phyloP scores from a whole-genome alignment of 1,140 invertebrate species.

The Drosophila burlai region DNA sequence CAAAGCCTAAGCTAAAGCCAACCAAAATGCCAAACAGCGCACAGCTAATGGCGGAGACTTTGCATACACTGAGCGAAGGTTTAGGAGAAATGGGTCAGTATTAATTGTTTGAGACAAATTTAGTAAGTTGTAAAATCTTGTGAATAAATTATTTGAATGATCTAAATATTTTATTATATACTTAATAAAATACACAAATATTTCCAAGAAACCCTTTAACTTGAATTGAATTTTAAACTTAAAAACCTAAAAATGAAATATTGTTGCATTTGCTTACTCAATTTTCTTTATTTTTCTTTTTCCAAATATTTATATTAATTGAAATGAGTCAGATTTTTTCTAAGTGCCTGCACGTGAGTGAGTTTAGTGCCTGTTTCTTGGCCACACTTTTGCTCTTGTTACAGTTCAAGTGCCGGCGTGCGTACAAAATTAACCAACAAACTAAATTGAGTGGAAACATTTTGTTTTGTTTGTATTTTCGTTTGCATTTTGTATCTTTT shows the following conservation, averaged over 20 bases:
- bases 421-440: conserved; percentile 69
- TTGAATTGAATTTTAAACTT: neutral
- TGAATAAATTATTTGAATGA: too few relatives aligned
- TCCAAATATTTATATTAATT: neutral
- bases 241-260: too few relatives aligned
- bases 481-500: conserved; percentile 1
- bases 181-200: too few relatives aligned
- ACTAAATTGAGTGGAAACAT: conserved; percentile 72
- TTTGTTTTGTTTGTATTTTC: conserved; percentile 31
- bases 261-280: too few relatives aligned
- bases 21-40: conserved; percentile 73
- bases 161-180: too few relatives aligned
- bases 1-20: conserved; percentile 37
- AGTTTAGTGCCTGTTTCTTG: conserved; percentile 12
- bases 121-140: neutral
- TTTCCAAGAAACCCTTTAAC: too few relatives aligned
- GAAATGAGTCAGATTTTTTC: neutral
- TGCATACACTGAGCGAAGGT: conserved; percentile 9
- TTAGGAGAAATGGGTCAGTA: neutral
- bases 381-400: conserved; percentile 55
- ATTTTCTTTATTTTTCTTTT: neutral
- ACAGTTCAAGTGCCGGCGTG: conserved; percentile 48
- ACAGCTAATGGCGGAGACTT: conserved; percentile 51
- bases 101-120: too few relatives aligned
- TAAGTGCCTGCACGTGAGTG: conserved; percentile 12